phyloP scores from a whole-genome alignment of 2,113 vertebrate genomes.

The Motacilla tschutschensis region DNA sequence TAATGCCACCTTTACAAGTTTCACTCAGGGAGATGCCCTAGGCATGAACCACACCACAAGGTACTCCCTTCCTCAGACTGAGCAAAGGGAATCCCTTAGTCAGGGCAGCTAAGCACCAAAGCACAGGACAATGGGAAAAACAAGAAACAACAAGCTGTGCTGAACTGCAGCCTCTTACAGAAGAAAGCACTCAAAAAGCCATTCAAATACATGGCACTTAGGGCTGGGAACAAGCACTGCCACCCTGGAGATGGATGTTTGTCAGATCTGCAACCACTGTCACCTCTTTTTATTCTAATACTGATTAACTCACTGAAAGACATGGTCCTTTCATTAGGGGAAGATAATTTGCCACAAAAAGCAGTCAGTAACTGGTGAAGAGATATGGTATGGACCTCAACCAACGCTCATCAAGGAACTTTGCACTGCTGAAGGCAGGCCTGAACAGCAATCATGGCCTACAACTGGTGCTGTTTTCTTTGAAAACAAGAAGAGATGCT shows the following conservation, averaged over 20 bases:
- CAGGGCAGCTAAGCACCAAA: not conserved
- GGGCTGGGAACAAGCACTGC: not conserved
- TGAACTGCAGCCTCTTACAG: not conserved
- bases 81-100: not conserved
- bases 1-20: not conserved
- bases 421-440: not conserved
- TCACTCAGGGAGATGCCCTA: not conserved
- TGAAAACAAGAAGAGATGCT: not conserved
- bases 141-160: not conserved
- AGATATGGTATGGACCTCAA: not conserved
- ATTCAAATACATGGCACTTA: fast-evolving
- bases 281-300: not conserved
- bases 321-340: fast-evolving
- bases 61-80: not conserved
- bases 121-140: not conserved
- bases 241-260: not conserved
- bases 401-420: fast-evolving
- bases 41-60: not conserved
- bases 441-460: fast-evolving
- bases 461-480: not conserved
- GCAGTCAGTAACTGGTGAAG: not conserved
- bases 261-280: not conserved
- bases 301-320: not conserved
- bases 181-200: not conserved
- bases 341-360: not conserved